These are phyloP conservation scores for Dicrurus megarhynchus DNA, from an alignment of 2,113 vertebrate species.

Conservation along the genomic window DNA sequence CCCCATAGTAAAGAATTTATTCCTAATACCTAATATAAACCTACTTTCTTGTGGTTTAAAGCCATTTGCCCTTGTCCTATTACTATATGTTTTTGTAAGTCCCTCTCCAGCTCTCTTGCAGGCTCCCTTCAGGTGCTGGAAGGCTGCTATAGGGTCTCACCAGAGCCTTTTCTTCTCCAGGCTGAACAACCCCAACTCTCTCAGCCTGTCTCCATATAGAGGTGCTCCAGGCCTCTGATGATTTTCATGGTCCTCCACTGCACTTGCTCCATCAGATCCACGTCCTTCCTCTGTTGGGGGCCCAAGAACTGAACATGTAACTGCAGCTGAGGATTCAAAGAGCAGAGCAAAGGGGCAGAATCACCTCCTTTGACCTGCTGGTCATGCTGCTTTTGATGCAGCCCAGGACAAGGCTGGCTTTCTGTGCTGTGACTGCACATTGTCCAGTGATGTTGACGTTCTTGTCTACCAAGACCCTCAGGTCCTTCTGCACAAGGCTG, in stretches of 20 bases:
- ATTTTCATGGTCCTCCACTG: neutral
- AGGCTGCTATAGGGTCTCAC: neutral
- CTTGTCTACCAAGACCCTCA: neutral
- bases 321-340: neutral
- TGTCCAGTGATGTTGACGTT: neutral
- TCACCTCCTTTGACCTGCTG: neutral
- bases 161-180: neutral
- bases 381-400: neutral
- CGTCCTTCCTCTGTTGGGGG: neutral
- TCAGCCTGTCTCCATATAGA: neutral
- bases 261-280: neutral
- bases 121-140: no score
- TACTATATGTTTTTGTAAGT: neutral
- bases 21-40: neutral
- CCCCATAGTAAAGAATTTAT: neutral
- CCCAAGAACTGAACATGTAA: neutral
- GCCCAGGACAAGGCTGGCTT: neutral
- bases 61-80: neutral
- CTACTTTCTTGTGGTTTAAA: neutral
- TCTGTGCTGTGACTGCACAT: neutral
- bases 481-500: neutral
- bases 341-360: rapidly evolving
- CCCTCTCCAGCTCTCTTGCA: neutral
- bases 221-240: neutral
- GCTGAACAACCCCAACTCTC: neutral